A percentile compares a stretch with the other conserved stretches of the same genome.
Evolutionary conservation across 2,888 invertebrate genomes (phyloP).

Genomic region (Vesta saturnalis): DNA sequence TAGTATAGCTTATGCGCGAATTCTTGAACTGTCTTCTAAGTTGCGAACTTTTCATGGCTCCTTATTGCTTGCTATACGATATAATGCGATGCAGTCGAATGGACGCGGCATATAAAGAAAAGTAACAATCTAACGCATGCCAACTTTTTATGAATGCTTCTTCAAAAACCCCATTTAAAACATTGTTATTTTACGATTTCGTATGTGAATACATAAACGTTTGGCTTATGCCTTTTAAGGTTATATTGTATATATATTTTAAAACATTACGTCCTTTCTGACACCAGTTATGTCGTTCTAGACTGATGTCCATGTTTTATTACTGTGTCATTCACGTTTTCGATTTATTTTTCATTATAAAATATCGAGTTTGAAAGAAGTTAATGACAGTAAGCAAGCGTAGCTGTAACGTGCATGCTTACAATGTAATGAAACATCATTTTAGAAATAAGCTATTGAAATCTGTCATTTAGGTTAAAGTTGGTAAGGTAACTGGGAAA

Average conservation of each 20-base stretch:
- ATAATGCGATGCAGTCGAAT: slow-evolving; percentile 31
- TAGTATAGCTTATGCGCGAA: slow-evolving; percentile 38
- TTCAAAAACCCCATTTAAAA: slow-evolving; percentile 50
- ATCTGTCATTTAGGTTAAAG: slow-evolving; percentile 39
- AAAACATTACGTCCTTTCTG: slow-evolving; percentile 52
- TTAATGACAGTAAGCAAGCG: background rate
- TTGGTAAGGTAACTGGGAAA: slow-evolving; percentile 55
- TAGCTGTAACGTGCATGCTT: background rate
- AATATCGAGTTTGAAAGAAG: slow-evolving; percentile 4
- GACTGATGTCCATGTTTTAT: slow-evolving; percentile 45
- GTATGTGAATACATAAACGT: slow-evolving; percentile 53
- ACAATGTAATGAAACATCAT: background rate
- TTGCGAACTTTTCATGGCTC: slow-evolving; percentile 44
- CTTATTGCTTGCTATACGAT: slow-evolving; percentile 44
- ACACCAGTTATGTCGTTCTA: slow-evolving; percentile 47
- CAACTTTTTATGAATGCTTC: slow-evolving; percentile 52
- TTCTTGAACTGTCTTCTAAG: slow-evolving; percentile 38
- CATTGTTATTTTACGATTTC: slow-evolving; percentile 55
- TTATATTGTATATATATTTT: slow-evolving; percentile 54
- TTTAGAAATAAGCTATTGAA: slow-evolving; percentile 28
- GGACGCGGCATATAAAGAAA: slow-evolving; percentile 43
- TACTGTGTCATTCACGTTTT: slow-evolving; percentile 39
- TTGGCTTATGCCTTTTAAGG: slow-evolving; percentile 52
- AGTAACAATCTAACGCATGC: slow-evolving; percentile 50
- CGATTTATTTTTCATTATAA: slow-evolving; percentile 36